Evolutionary conservation across 1,140 invertebrate genomes (phyloP).

Genomic region (Aphelinus certus): DNA sequence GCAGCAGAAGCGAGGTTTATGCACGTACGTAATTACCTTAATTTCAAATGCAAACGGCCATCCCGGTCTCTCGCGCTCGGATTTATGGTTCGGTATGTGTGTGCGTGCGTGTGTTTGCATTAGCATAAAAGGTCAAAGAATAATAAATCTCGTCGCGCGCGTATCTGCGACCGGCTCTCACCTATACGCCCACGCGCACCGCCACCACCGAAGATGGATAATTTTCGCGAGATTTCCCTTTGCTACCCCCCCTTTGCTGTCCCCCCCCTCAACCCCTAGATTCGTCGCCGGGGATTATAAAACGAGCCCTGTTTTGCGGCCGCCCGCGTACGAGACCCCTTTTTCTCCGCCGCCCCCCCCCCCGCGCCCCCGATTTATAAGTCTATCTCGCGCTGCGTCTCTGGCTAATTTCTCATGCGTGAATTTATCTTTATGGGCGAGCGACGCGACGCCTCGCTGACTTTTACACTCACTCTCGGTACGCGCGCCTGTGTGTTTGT

Average conservation of each 20-base stretch:
- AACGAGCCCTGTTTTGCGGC: not conserved
- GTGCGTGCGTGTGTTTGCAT: not conserved
- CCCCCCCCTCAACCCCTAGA: not conserved
- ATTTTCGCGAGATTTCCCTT: constrained; percentile 17
- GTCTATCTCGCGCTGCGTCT: not conserved
- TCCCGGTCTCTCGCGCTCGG: no score
- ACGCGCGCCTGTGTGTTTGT: no score
- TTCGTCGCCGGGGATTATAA: constrained; percentile 1
- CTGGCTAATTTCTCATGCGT: not conserved
- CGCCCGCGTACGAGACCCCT: no score
- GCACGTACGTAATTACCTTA: constrained; percentile 38
- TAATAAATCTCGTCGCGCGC: constrained; percentile 24
- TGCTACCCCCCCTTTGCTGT: not conserved
- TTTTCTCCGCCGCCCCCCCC: no score
- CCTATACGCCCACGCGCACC: not conserved
- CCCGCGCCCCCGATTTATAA: no score
- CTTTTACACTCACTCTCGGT: no score
- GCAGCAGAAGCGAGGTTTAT: constrained; percentile 11
- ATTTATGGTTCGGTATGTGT: no score
- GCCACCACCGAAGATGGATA: constrained; percentile 15
- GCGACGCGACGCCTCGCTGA: no score
- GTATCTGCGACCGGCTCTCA: not conserved
- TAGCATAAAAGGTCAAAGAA: constrained; percentile 33
- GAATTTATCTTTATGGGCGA: constrained; percentile 2
- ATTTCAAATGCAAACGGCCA: constrained; percentile 40